Evolutionary conservation across 2,797 vertebrate species (phyloP).

Genomic region (Anisognathus igniventris): DNA sequence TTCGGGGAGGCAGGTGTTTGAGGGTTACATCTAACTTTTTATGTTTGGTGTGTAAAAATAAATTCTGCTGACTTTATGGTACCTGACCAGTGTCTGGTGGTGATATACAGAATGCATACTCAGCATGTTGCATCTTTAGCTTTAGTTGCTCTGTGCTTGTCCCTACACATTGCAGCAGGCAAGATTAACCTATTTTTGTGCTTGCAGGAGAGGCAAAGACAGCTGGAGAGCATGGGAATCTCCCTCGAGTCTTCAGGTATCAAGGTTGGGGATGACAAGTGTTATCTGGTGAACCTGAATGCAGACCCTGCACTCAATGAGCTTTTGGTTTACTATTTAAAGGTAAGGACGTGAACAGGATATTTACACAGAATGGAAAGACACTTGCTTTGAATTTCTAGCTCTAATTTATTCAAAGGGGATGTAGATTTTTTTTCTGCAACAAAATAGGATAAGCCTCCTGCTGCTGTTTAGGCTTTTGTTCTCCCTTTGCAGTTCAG

Average conservation of each 20-base stretch:
- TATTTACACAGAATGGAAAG: not conserved
- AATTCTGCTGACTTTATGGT: not conserved
- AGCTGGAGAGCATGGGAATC: conserved; percentile 98
- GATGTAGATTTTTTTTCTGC: not conserved
- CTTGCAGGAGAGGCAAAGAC: conserved; percentile 91
- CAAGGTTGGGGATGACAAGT: conserved; percentile 97
- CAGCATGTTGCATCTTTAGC: not conserved
- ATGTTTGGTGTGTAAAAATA: not conserved
- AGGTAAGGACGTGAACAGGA: conserved; percentile 75
- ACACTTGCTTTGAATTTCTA: not conserved
- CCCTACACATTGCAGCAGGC: not conserved
- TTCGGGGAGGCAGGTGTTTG: not conserved
- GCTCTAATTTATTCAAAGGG: not conserved
- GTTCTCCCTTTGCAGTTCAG: not conserved
- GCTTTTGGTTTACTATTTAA: conserved; percentile 96
- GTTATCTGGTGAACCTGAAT: conserved; percentile 96
- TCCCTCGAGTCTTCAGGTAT: conserved; percentile 96
- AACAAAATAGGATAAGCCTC: not conserved
- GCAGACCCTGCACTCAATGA: conserved; percentile 97
- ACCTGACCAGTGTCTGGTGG: not conserved
- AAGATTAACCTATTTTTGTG: not conserved
- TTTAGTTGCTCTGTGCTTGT: not conserved
- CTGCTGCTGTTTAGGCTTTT: not conserved
- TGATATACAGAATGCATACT: not conserved
- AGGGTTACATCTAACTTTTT: not conserved